A percentile compares a stretch with the other conserved stretches of the same genome.
phyloP scores from a whole-genome alignment of 2,888 invertebrate genomes.

The Mesodorylaimus sp. region DNA sequence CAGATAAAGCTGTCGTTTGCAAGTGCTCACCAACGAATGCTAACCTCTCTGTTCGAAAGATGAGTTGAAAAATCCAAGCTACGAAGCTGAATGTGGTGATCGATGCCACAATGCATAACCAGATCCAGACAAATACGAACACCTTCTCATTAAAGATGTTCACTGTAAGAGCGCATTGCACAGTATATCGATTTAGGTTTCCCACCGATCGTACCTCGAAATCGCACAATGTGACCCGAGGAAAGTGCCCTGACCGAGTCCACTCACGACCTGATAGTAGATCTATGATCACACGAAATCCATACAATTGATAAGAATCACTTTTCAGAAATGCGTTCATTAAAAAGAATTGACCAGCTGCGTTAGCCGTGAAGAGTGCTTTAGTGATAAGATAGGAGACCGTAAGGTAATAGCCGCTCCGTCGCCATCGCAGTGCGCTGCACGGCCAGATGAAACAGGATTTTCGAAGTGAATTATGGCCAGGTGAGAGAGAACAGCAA shows the following conservation, averaged over 20 bases:
- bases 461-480: neutral
- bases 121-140: slow-evolving; percentile 10
- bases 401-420: neutral
- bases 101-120: neutral
- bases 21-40: neutral
- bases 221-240: slow-evolving; percentile 4
- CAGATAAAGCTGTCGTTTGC: neutral
- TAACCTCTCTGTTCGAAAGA: neutral
- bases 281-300: slow-evolving; percentile 1
- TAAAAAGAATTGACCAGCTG: slow-evolving; percentile 1
- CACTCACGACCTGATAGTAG: neutral
- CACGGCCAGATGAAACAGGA: neutral
- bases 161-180: slow-evolving; percentile 5
- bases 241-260: slow-evolving; percentile 6
- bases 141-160: slow-evolving; percentile 6
- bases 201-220: slow-evolving; percentile 5
- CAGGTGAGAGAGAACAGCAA: neutral
- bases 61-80: slow-evolving; percentile 1
- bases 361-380: neutral
- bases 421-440: too few relatives aligned
- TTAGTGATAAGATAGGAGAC: neutral
- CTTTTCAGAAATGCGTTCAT: neutral
- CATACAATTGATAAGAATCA: neutral
- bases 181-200: slow-evolving; percentile 8
- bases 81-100: neutral